Conservation (phyloP, 1,140 invertebrate species). For the Anthonomus grandis region DNA sequence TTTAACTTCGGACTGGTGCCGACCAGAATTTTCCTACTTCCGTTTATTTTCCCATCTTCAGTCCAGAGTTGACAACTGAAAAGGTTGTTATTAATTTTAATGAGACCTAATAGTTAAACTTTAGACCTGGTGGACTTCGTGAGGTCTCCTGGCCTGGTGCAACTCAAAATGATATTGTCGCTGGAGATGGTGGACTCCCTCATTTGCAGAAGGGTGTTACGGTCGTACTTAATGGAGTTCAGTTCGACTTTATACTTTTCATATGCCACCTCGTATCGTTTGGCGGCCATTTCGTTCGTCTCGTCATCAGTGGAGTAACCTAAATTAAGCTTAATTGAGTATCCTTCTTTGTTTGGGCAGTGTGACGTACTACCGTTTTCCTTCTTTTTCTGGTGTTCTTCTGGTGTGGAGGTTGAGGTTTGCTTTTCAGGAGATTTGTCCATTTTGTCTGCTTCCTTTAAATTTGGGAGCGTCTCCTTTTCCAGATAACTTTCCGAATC, state of each 20-base stretch:
- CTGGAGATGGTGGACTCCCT: slow-evolving; percentile 46
- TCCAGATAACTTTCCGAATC: slow-evolving; percentile 47
- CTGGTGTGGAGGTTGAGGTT: background rate
- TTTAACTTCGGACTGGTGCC: slow-evolving; percentile 39
- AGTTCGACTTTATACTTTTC: slow-evolving; percentile 49
- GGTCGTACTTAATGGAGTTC: slow-evolving; percentile 50
- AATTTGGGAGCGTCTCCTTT: slow-evolving; percentile 38
- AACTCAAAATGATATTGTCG: slow-evolving; percentile 35
- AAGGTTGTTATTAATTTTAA: background rate
- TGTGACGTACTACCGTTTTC: background rate
- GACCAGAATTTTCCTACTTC: slow-evolving; percentile 27
- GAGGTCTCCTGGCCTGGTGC: slow-evolving; percentile 24
- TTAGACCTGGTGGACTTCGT: slow-evolving; percentile 28
- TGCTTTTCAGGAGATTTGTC: background rate
- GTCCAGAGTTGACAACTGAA: slow-evolving; percentile 24
- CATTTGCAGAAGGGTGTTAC: slow-evolving; percentile 53
- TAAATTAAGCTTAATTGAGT: background rate
- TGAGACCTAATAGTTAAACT: background rate
- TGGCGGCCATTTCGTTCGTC: slow-evolving; percentile 46
- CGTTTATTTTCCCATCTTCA: slow-evolving; percentile 22
- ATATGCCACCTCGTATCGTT: slow-evolving; percentile 42
- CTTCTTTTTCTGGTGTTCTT: background rate
- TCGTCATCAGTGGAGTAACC: slow-evolving; percentile 44
- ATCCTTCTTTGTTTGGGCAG: slow-evolving; percentile 11
- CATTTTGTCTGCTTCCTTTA: slow-evolving; percentile 36